Evolutionary conservation across 2,113 vertebrate genomes (phyloP).

Genomic region (Zosterops lateralis): DNA sequence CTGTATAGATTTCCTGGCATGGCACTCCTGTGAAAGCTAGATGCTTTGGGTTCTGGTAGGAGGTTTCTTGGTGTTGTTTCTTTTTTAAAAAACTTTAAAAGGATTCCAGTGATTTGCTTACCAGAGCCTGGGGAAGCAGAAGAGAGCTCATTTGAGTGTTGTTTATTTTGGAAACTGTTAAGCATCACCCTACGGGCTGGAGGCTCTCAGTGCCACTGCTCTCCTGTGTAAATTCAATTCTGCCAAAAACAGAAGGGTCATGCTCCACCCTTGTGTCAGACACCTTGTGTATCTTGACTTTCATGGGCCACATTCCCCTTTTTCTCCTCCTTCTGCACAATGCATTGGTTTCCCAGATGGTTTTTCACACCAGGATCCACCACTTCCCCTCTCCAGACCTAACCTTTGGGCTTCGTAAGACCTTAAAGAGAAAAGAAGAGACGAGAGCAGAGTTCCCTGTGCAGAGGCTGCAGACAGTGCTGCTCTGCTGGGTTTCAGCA

Average conservation of each 20-base stretch:
- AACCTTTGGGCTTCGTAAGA: rapidly evolving
- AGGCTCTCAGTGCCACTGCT: not conserved
- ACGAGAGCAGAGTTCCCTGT: not conserved
- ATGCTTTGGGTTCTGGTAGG: not conserved
- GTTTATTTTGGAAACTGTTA: not conserved
- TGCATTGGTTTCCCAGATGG: not conserved
- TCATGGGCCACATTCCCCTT: rapidly evolving
- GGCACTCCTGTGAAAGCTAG: not conserved
- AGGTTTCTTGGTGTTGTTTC: not conserved
- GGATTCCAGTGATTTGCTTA: not conserved
- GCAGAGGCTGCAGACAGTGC: not conserved
- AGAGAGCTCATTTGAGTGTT: not conserved
- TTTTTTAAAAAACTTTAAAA: not conserved
- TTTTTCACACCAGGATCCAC: not conserved
- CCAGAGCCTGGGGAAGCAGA: not conserved
- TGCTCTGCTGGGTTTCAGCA: not conserved
- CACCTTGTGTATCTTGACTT: not conserved
- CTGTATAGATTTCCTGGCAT: not conserved
- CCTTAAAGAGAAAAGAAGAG: not conserved
- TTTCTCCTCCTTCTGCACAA: not conserved
- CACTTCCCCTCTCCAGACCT: not conserved
- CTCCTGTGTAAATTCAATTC: rapidly evolving
- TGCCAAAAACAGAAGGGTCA: not conserved
- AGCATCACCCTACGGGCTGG: not conserved
- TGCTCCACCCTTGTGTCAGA: not conserved